These are phyloP conservation scores for Carcinoscorpius rotundicauda DNA, from an alignment of 1,140 invertebrate genomes.

Conservation along the genomic window DNA sequence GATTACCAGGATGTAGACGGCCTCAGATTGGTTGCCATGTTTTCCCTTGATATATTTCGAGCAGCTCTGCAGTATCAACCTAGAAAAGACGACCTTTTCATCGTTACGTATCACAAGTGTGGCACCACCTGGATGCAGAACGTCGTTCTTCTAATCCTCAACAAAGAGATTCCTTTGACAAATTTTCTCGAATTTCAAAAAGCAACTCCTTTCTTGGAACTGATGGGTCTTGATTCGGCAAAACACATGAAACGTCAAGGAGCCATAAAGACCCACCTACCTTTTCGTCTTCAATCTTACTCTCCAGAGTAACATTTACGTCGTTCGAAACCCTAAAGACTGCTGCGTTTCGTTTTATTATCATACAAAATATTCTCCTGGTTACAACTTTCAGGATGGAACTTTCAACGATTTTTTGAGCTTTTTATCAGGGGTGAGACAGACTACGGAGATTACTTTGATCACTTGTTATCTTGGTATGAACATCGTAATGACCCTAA, in stretches of 20 bases:
- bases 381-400: too few relatives aligned
- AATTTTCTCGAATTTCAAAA: neutral
- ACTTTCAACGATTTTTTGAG: too few relatives aligned
- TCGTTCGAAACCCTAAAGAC: constrained; percentile 9
- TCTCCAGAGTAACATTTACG: constrained; percentile 10
- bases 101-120: constrained; percentile 30
- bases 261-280: constrained; percentile 11
- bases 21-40: too few relatives aligned
- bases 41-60: neutral
- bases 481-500: too few relatives aligned
- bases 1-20: too few relatives aligned
- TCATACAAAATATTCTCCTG: constrained; percentile 41
- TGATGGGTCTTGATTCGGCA: constrained; percentile 1
- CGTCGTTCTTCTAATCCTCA: neutral
- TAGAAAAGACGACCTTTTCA: constrained; percentile 28
- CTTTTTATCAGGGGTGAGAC: too few relatives aligned
- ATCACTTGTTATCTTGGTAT: too few relatives aligned
- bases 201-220: constrained; percentile 2
- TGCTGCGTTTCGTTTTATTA: constrained; percentile 46
- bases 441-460: too few relatives aligned
- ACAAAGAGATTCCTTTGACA: neutral
- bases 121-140: constrained; percentile 2
- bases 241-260: neutral
- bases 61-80: neutral
- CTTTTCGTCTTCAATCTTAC: constrained; percentile 4